A percentile compares a stretch with the other conserved stretches of the same genome.
Evolutionary conservation across 2,888 invertebrate genomes (phyloP).

Genomic region (Lithophane ornitopus): DNA sequence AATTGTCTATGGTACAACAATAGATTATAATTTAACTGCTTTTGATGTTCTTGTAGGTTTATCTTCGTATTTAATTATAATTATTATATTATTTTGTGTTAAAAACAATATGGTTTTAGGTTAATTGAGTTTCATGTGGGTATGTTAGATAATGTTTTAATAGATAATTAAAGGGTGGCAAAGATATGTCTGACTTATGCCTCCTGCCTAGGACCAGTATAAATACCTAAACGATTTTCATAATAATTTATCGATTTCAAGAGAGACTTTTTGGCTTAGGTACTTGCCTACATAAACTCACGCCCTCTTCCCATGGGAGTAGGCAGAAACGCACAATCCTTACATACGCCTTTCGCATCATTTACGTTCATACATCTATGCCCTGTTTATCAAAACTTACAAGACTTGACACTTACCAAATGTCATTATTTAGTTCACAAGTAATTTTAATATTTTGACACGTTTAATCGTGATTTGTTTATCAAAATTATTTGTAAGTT

Average conservation of each 20-base stretch:
- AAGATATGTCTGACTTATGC: background rate
- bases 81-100: slow-evolving; percentile 43
- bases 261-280: too few species aligned
- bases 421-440: too few species aligned
- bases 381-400: too few species aligned
- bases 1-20: slow-evolving; percentile 68
- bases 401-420: too few species aligned
- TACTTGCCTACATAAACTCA: too few species aligned
- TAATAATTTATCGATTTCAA: background rate
- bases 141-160: slow-evolving; percentile 16
- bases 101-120: slow-evolving; percentile 47
- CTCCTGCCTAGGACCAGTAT: background rate
- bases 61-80: slow-evolving; percentile 58
- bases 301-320: too few species aligned
- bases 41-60: slow-evolving; percentile 64
- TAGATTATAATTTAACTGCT: slow-evolving; percentile 64
- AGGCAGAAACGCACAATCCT: too few species aligned
- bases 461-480: too few species aligned
- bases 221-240: background rate
- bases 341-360: too few species aligned
- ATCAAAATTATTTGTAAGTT: too few species aligned
- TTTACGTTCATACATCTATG: too few species aligned
- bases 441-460: too few species aligned
- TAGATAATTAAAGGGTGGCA: background rate
- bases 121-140: slow-evolving; percentile 51